Evolutionary conservation across 2,797 vertebrate species (phyloP), one percentile per base, ranked within the genome.

Genomic region (Pitangus sulphuratus): DNA sequence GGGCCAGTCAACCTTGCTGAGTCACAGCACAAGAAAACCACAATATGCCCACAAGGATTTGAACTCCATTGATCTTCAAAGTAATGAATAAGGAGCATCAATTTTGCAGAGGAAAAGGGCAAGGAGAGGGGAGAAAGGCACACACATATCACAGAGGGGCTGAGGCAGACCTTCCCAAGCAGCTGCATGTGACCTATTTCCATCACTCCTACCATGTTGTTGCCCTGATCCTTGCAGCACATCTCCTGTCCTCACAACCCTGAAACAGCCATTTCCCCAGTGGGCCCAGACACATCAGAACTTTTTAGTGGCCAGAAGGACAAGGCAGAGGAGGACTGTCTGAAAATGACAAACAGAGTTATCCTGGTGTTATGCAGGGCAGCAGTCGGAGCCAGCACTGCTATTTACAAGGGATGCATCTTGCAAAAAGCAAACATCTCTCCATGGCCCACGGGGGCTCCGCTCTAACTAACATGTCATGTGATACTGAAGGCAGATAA

Each of bases 281-380:
- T 15, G 81, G 85, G 58, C 64, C 82, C 88, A 92, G 83, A 82
- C 90, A 94, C 69, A 92, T 96, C 92, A 96, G 82, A 96, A 64
- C 80, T 93, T 95, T 84, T 92, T 87, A 97, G 81, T 54, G 26
- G 71, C 35, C 72, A 81, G 40, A 96, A 96, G 8, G 40, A 90
- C 75, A 85, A 91, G 79, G 71, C 62, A 95, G 93, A 96, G 97
- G 85, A 96, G 69, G 57, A 54, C 72, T 95, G 93, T 95, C 97
- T 97, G 94, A 96, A 97, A 97, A 97, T 93, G 98, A 98, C 97
- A 98, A 97, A 97, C 95, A 95, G 93, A 94, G 97, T 97, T 97
- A 98, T 95, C 69, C 85, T 66, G 5, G 8, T 68, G 72, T 97
- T 96, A 97, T 94, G 93, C 97, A 97, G 93, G 96, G 91, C 69